Evolutionary conservation across 2,113 vertebrate species (phyloP).

Genomic region (Sisor rabdophorus): DNA sequence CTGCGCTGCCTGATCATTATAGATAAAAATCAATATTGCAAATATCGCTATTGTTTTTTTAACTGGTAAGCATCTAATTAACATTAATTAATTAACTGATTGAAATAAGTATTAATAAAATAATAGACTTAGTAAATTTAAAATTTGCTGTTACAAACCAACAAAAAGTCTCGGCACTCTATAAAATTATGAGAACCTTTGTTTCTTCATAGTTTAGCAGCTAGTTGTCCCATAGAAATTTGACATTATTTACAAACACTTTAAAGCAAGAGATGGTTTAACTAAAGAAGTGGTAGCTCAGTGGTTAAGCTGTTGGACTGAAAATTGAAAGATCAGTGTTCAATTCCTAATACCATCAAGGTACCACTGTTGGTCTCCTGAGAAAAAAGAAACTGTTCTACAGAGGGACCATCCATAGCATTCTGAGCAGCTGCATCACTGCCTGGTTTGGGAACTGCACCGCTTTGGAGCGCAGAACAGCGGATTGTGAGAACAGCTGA

Average conservation of each 20-base stretch:
- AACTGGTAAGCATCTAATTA: conserved; percentile 1
- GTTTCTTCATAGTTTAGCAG: neutral
- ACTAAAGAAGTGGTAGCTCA: too few relatives aligned
- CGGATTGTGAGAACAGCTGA: too few relatives aligned
- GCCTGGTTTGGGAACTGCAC: too few relatives aligned
- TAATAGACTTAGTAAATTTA: neutral
- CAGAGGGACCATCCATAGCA: too few relatives aligned
- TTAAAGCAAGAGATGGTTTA: neutral
- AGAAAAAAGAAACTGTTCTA: too few relatives aligned
- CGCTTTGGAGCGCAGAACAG: too few relatives aligned
- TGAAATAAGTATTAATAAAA: neutral
- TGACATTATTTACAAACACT: neutral
- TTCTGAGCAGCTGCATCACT: too few relatives aligned
- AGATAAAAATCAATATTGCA: conserved; percentile 9
- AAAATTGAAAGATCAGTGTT: too few relatives aligned
- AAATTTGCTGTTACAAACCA: neutral
- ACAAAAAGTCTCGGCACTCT: neutral
- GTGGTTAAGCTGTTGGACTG: too few relatives aligned
- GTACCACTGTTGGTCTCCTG: too few relatives aligned
- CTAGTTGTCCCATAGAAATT: neutral
- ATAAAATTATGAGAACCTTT: neutral
- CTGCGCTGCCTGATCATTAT: neutral
- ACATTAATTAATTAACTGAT: neutral
- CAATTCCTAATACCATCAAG: too few relatives aligned
- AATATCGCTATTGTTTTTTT: conserved; percentile 11